phyloP scores from a whole-genome alignment of 2,888 invertebrate species.

The Augiades crinisus region DNA sequence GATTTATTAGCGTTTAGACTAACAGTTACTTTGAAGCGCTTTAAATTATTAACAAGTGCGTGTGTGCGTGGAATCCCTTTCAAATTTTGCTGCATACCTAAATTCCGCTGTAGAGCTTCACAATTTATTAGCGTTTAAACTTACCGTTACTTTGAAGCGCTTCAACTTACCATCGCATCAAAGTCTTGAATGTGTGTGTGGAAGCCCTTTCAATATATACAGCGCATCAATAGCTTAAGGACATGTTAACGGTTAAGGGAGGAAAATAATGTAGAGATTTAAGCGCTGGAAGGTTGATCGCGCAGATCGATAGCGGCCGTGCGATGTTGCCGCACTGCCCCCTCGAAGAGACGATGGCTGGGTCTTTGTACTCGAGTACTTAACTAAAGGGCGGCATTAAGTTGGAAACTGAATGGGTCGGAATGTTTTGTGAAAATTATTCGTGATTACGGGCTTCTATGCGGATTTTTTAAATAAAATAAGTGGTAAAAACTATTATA shows the following conservation, averaged over 20 bases:
- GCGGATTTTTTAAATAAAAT: neutral
- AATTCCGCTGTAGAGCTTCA: no score
- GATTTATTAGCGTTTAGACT: slow-evolving; percentile 6
- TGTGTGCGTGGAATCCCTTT: slow-evolving; percentile 29
- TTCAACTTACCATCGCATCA: neutral
- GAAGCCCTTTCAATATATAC: slow-evolving; percentile 25
- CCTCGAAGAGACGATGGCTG: slow-evolving; percentile 40
- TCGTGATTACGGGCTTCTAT: neutral
- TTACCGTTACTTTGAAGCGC: slow-evolving; percentile 3
- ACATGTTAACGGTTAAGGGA: slow-evolving; percentile 25
- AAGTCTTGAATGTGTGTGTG: slow-evolving; percentile 23
- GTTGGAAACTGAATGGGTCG: slow-evolving; percentile 33
- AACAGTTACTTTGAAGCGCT: slow-evolving; percentile 6
- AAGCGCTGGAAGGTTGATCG: slow-evolving; percentile 41
- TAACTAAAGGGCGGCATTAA: slow-evolving; percentile 50
- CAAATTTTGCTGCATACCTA: slow-evolving; percentile 26
- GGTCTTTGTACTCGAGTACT: slow-evolving; percentile 63
- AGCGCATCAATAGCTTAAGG: slow-evolving; percentile 35
- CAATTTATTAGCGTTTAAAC: slow-evolving; percentile 8
- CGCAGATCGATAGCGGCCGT: slow-evolving; percentile 61
- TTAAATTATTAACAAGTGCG: neutral
- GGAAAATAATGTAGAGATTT: slow-evolving; percentile 36
- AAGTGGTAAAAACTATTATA: no score
- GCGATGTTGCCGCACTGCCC: slow-evolving; percentile 59
- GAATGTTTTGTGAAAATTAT: neutral